A percentile compares a stretch with the other conserved stretches of the same genome.
phyloP scores from a whole-genome alignment of 2,797 vertebrate genomes.

The Myripristis jacobus region DNA sequence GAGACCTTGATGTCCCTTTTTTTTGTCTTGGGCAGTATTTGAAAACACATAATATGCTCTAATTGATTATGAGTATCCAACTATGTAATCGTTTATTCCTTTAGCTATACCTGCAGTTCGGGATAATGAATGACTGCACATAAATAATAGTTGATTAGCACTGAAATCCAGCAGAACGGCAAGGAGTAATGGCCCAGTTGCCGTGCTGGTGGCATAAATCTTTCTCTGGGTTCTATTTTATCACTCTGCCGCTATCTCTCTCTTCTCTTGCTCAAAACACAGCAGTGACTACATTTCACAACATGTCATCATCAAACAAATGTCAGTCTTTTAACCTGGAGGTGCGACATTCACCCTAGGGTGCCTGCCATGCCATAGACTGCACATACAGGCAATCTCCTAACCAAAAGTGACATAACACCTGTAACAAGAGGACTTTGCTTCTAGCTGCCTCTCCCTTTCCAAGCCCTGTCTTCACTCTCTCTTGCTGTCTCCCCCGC shows the following conservation, averaged over 20 bases:
- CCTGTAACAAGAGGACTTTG: slow-evolving; percentile 45
- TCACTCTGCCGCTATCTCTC: neutral
- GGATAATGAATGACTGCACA: slow-evolving; percentile 5
- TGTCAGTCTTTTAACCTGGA: slow-evolving; percentile 25
- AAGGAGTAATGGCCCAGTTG: slow-evolving; percentile 3
- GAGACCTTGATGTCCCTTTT: slow-evolving; percentile 43
- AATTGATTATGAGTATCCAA: slow-evolving; percentile 35
- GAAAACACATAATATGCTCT: slow-evolving; percentile 36
- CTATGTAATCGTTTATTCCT: slow-evolving; percentile 18
- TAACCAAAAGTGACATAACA: slow-evolving; percentile 58
- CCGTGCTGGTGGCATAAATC: neutral
- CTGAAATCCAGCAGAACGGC: neutral
- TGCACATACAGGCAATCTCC: slow-evolving; percentile 29
- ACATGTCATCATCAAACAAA: slow-evolving; percentile 46
- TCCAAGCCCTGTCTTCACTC: slow-evolving; percentile 10
- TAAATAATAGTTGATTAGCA: slow-evolving; percentile 19
- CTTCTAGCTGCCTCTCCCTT: slow-evolving; percentile 29
- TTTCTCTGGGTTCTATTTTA: neutral
- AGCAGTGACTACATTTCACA: slow-evolving; percentile 38
- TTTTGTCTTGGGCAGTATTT: slow-evolving; percentile 24
- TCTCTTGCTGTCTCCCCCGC: slow-evolving; percentile 26
- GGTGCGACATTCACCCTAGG: slow-evolving; percentile 37
- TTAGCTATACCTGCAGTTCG: slow-evolving; percentile 25
- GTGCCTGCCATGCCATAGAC: neutral
- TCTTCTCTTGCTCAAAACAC: slow-evolving; percentile 26